phyloP scores from a whole-genome alignment of 2,797 vertebrate species.

The Onychomys arenicola region DNA sequence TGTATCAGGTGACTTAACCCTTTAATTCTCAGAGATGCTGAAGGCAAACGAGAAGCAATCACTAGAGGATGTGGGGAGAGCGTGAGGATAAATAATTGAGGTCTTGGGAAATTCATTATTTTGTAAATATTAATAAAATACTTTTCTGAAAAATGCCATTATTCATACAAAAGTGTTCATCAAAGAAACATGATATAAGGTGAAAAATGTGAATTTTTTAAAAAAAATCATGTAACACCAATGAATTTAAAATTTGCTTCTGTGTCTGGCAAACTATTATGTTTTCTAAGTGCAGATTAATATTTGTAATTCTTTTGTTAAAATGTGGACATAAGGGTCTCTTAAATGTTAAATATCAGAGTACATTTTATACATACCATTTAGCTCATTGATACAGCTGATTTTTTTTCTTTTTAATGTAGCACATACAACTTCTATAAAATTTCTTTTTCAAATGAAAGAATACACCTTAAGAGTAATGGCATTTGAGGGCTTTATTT shows the following conservation, averaged over 20 bases:
- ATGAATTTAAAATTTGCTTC: not conserved
- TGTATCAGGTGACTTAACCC: not conserved
- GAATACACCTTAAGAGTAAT: not conserved
- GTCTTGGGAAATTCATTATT: conserved; percentile 20
- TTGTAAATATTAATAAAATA: conserved; percentile 32
- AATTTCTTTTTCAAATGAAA: not conserved
- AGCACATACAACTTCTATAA: not conserved
- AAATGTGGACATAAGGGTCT: not conserved
- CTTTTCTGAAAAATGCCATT: conserved; percentile 21
- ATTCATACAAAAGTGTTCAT: not conserved
- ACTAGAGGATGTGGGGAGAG: not conserved
- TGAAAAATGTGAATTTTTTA: not conserved
- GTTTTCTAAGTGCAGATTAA: not conserved
- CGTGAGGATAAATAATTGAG: not conserved
- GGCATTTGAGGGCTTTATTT: not conserved
- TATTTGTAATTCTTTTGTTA: not conserved
- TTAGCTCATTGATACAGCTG: not conserved
- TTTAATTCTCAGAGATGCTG: not conserved
- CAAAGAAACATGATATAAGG: conserved; percentile 1
- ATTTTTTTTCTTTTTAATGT: not conserved
- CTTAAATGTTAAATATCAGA: conserved; percentile 44
- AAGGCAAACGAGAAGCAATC: not conserved
- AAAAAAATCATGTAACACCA: not conserved
- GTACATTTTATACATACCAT: not conserved
- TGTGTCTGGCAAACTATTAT: not conserved